Evolutionary conservation across 2,113 vertebrate species (phyloP).

Genomic region (Gopherus evgoodei): DNA sequence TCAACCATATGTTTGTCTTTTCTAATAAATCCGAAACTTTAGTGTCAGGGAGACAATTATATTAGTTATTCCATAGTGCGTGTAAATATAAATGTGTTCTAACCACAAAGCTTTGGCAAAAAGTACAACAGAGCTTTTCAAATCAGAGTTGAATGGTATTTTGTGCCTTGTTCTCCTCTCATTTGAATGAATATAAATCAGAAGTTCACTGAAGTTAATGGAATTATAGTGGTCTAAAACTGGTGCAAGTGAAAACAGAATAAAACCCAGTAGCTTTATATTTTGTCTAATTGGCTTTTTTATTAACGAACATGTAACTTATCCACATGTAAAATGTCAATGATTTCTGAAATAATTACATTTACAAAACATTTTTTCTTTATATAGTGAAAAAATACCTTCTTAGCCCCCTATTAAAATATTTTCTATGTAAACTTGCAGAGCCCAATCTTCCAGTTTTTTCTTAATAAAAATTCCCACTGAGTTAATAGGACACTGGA

Average conservation of each 20-base stretch:
- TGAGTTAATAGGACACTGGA: neutral
- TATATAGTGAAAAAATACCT: neutral
- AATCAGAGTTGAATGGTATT: neutral
- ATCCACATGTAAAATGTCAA: neutral
- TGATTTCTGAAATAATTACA: neutral
- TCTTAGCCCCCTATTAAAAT: neutral
- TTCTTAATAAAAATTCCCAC: neutral
- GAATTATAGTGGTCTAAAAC: neutral
- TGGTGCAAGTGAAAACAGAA: neutral
- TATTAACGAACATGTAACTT: neutral
- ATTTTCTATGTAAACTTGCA: neutral
- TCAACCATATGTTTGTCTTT: slow-evolving; percentile 23
- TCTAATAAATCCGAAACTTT: slow-evolving; percentile 47
- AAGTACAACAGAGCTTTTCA: neutral
- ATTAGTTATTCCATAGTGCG: neutral
- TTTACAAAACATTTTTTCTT: neutral
- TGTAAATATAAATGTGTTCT: slow-evolving; percentile 28
- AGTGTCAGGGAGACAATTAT: slow-evolving; percentile 34
- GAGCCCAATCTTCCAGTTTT: neutral
- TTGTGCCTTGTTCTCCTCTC: neutral
- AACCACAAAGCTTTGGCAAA: slow-evolving; percentile 54
- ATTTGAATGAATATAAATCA: neutral
- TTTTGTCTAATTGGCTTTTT: neutral
- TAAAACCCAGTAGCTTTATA: neutral
- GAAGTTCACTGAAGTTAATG: neutral